Conservation (phyloP, 2,113 vertebrate genomes). For the Sceloporus tristichus region DNA sequence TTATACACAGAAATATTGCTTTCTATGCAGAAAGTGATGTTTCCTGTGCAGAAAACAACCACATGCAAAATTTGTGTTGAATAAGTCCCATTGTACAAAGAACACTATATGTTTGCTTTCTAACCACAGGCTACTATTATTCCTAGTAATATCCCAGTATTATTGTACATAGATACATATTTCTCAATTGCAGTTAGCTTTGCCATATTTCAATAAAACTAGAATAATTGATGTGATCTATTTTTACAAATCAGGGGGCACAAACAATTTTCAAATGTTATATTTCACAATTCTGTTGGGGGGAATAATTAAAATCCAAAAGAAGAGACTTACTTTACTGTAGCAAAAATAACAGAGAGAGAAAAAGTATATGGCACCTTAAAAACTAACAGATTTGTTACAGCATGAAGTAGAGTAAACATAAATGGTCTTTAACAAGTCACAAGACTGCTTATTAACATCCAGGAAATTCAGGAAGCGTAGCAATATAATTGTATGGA, state of each 20-base stretch:
- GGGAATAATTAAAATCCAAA: background rate
- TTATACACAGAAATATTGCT: too few relatives aligned
- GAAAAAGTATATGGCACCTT: background rate
- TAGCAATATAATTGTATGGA: background rate
- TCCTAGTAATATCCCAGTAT: too few relatives aligned
- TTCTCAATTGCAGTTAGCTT: slow-evolving; percentile 40
- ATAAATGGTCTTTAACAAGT: too few relatives aligned
- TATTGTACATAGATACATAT: too few relatives aligned
- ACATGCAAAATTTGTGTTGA: too few relatives aligned
- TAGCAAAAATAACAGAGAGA: background rate
- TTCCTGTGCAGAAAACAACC: too few relatives aligned
- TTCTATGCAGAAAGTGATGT: too few relatives aligned
- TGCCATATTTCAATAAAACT: slow-evolving; percentile 1
- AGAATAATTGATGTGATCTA: slow-evolving; percentile 10
- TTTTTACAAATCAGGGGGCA: background rate
- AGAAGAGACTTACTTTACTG: background rate
- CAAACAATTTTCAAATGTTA: background rate
- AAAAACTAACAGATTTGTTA: background rate
- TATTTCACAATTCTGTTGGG: background rate
- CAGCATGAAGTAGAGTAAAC: background rate
- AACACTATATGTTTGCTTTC: too few relatives aligned
- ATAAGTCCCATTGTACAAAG: too few relatives aligned
- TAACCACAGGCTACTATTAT: too few relatives aligned
- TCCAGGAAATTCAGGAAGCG: too few relatives aligned
- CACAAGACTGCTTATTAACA: too few relatives aligned